A percentile compares a stretch with the other conserved stretches of the same genome.
phyloP scores from a whole-genome alignment of 2,888 invertebrate genomes.

The Ceriagrion tenellum region DNA sequence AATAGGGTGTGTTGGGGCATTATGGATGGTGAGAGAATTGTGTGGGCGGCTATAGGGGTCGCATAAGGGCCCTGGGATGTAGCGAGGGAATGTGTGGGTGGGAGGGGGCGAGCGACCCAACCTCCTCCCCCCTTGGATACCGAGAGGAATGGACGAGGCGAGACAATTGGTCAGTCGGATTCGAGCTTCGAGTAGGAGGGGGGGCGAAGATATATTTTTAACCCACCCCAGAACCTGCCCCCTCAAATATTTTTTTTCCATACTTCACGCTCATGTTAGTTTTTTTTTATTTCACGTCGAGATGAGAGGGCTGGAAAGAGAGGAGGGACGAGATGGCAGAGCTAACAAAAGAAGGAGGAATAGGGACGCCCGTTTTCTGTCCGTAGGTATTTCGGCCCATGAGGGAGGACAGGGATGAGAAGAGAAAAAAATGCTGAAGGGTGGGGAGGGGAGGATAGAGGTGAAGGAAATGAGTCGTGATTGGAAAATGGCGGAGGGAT shows the following conservation, averaged over 20 bases:
- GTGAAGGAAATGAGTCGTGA: constrained; percentile 8
- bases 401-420: neutral
- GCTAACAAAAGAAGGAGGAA: constrained; percentile 2
- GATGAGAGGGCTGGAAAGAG: neutral
- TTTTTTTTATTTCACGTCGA: neutral
- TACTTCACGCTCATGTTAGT: neutral
- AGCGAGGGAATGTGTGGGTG: neutral
- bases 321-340: neutral
- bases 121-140: neutral
- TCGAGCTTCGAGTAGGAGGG: neutral
- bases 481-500: constrained; percentile 26
- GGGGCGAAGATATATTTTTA: neutral
- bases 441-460: neutral
- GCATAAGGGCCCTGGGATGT: neutral
- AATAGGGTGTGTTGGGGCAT: neutral
- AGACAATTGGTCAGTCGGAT: constrained; percentile 29
- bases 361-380: neutral
- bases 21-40: constrained; percentile 13
- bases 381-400: neutral
- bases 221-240: neutral
- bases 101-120: neutral
- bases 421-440: neutral
- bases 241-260: neutral
- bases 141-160: neutral
- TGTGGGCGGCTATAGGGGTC: no score